phyloP scores from a whole-genome alignment of 2,888 invertebrate genomes.

The Brachypterus glaber region DNA sequence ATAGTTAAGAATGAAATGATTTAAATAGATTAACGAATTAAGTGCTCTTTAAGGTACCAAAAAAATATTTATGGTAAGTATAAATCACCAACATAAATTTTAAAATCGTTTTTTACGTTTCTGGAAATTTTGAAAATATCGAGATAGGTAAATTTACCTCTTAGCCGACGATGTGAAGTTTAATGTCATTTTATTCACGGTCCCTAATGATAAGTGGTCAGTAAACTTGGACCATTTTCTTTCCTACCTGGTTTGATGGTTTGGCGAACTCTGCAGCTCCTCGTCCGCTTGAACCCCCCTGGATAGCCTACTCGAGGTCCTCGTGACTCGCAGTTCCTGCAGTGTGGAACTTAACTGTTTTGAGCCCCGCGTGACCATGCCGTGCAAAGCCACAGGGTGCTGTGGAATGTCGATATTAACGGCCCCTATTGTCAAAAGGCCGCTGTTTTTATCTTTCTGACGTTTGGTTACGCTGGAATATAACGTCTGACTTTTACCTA shows the following conservation, averaged over 20 bases:
- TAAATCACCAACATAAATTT: too few species aligned
- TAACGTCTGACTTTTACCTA: conserved; percentile 85
- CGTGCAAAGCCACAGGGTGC: conserved; percentile 95
- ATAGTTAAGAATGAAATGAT: too few species aligned
- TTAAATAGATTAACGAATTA: too few species aligned
- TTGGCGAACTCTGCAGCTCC: conserved; percentile 35
- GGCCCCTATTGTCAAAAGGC: conserved; percentile 76
- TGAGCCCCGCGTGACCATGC: conserved; percentile 94
- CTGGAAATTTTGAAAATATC: too few species aligned
- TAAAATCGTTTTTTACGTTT: too few species aligned
- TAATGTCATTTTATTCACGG: too few species aligned
- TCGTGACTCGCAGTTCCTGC: conserved; percentile 76
- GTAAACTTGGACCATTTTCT: too few species aligned
- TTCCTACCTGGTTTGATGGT: conserved; percentile 26
- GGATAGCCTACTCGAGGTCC: conserved; percentile 66
- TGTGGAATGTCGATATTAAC: conserved; percentile 93
- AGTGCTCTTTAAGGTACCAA: too few species aligned
- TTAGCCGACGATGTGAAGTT: too few species aligned
- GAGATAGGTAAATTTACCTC: too few species aligned
- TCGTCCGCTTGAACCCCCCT: conserved; percentile 43
- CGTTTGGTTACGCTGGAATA: conserved; percentile 76
- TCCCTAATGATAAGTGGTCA: too few species aligned
- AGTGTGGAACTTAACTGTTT: conserved; percentile 87
- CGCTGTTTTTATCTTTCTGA: conserved; percentile 70
- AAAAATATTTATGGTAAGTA: too few species aligned